A percentile compares a stretch with the other conserved stretches of the same genome.
Conservation (phyloP, 2,888 invertebrate species). For the Heliothis peltigera region DNA sequence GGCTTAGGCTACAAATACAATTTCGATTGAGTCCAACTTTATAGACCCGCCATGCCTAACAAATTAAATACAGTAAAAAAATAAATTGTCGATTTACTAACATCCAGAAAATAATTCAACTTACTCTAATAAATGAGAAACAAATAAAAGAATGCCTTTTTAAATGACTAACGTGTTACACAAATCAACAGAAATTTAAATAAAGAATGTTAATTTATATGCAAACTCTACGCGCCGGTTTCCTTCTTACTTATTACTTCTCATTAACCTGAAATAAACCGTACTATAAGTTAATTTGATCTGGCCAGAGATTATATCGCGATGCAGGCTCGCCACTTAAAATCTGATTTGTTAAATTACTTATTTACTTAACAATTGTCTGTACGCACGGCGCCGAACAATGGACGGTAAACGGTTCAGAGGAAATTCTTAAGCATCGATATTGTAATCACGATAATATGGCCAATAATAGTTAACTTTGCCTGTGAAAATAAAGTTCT, state of each 20-base stretch:
- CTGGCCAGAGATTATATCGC: slow-evolving; percentile 73
- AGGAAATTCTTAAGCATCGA: slow-evolving; percentile 48
- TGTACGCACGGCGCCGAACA: slow-evolving; percentile 41
- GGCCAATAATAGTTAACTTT: slow-evolving; percentile 32
- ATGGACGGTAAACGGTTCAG: slow-evolving; percentile 52
- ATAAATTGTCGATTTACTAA: not conserved
- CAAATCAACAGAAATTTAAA: too few relatives aligned
- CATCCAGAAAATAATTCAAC: too few relatives aligned
- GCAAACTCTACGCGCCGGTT: slow-evolving; percentile 67
- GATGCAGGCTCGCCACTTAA: slow-evolving; percentile 72
- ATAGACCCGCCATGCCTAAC: slow-evolving; percentile 1
- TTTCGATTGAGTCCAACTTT: slow-evolving; percentile 8
- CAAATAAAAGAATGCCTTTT: too few relatives aligned
- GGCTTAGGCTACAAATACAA: slow-evolving; percentile 5
- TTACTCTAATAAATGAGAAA: slow-evolving; percentile 40
- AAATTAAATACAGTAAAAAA: not conserved
- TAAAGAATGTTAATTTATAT: slow-evolving; percentile 64
- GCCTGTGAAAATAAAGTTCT: slow-evolving; percentile 9
- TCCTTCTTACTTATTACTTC: slow-evolving; percentile 75
- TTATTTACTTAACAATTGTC: slow-evolving; percentile 78
- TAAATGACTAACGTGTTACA: too few relatives aligned
- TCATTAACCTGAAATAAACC: slow-evolving; percentile 82
- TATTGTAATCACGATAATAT: slow-evolving; percentile 42
- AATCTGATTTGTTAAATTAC: slow-evolving; percentile 81
- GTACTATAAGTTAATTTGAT: slow-evolving; percentile 82